These are phyloP conservation scores for Catamblyrhynchus diadema DNA, from an alignment of 2,797 vertebrate genomes.

Conservation along the genomic window DNA sequence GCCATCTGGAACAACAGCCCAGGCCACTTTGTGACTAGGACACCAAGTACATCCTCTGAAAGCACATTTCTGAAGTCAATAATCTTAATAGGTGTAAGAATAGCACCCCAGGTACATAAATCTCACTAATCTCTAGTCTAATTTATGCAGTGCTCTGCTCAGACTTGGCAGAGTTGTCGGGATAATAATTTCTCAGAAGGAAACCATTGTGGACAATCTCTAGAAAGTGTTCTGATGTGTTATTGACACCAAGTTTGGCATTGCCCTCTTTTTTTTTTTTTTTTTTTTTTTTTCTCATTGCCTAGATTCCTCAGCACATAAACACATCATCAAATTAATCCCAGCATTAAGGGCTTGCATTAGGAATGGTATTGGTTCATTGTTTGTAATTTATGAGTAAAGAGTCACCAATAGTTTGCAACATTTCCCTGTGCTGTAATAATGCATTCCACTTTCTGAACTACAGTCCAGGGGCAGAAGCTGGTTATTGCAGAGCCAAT, in stretches of 20 bases:
- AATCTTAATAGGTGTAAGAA: background rate
- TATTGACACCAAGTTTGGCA: background rate
- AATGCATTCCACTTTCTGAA: background rate
- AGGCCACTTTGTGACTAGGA: background rate
- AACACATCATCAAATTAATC: conserved; percentile 21
- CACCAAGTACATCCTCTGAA: background rate
- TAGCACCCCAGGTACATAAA: background rate
- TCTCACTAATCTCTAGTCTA: background rate
- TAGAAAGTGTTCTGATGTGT: background rate
- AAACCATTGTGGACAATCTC: background rate
- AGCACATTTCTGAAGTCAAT: background rate
- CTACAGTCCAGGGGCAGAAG: background rate
- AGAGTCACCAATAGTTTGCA: background rate
- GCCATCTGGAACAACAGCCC: background rate
- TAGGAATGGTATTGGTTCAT: background rate
- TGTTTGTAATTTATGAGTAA: background rate
- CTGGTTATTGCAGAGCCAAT: background rate
- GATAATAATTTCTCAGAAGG: conserved; percentile 1
- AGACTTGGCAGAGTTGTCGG: background rate
- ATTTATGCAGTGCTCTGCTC: background rate
- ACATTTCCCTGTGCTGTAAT: background rate
- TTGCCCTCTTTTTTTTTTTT: background rate
- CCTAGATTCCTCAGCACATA: background rate
- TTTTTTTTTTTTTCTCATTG: background rate
- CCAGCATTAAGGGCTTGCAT: background rate